Evolutionary conservation across 2,797 vertebrate species (phyloP).

Genomic region (Dendrocincla fuliginosa): DNA sequence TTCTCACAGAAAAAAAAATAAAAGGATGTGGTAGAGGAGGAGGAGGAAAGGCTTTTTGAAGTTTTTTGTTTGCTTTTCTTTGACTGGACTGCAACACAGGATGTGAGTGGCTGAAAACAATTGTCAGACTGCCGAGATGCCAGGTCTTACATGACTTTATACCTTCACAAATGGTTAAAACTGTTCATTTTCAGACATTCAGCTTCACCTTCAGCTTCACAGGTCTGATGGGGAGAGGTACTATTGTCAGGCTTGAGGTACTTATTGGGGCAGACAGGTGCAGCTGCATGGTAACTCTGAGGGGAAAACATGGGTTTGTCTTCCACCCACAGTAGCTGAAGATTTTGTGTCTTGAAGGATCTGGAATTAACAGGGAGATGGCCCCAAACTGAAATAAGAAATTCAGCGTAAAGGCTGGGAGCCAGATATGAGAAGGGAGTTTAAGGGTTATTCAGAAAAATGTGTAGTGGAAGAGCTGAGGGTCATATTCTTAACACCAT

Average conservation of each 20-base stretch:
- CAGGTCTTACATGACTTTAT: not conserved
- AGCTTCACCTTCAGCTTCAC: not conserved
- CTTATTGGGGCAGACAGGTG: not conserved
- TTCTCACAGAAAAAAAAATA: not conserved
- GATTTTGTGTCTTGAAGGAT: not conserved
- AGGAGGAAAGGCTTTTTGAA: not conserved
- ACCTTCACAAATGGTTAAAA: not conserved
- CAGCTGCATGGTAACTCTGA: not conserved
- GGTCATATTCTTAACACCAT: not conserved
- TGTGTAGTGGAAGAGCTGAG: not conserved
- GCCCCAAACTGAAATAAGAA: not conserved
- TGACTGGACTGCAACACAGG: not conserved
- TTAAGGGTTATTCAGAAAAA: not conserved
- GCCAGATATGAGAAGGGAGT: not conserved
- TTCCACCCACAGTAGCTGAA: not conserved
- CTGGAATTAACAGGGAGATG: not conserved
- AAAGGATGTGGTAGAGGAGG: not conserved
- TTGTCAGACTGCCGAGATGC: not conserved
- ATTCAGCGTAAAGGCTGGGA: not conserved
- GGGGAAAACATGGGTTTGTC: not conserved
- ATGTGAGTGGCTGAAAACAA: not conserved
- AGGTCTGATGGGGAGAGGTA: not conserved
- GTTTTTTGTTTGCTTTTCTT: not conserved
- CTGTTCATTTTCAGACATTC: not conserved
- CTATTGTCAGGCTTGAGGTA: not conserved